Conservation (phyloP, 1,140 invertebrate genomes). For the Nasonia vitripennis region DNA sequence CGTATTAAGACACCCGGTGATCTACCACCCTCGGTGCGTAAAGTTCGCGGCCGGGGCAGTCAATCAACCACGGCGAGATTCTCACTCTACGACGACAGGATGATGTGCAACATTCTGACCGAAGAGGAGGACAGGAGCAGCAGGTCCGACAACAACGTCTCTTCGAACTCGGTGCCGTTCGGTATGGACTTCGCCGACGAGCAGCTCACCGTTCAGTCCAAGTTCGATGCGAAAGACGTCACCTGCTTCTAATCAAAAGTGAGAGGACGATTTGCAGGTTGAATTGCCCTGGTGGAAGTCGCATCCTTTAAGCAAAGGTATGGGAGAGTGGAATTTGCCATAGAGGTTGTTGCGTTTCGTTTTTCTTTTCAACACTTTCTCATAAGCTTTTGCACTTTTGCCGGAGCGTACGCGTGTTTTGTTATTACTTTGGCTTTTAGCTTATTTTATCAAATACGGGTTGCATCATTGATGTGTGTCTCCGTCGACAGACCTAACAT, state of each 20-base stretch:
- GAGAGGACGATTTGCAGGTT: conserved; percentile 54
- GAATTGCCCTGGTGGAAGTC: conserved; percentile 14
- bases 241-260: conserved; percentile 70
- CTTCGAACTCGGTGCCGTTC: conserved; percentile 69
- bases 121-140: conserved; percentile 57
- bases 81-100: conserved; percentile 90
- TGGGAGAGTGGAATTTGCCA: not conserved
- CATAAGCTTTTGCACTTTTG: not conserved
- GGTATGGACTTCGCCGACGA: conserved; percentile 69
- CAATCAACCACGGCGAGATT: conserved; percentile 78
- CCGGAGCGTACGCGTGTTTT: not conserved
- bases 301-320: not conserved
- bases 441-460: not conserved
- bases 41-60: conserved; percentile 75
- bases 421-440: not conserved
- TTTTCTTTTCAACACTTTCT: not conserved
- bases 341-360: not conserved
- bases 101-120: conserved; percentile 81
- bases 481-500: not conserved
- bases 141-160: not conserved
- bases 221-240: conserved; percentile 68
- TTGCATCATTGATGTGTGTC: not conserved
- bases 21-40: conserved; percentile 83
- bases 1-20: conserved; percentile 89
- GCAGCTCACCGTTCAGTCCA: conserved; percentile 67